These are phyloP conservation scores for Scolopax rusticola DNA, from an alignment of 2,797 vertebrate species.

Conservation along the genomic window DNA sequence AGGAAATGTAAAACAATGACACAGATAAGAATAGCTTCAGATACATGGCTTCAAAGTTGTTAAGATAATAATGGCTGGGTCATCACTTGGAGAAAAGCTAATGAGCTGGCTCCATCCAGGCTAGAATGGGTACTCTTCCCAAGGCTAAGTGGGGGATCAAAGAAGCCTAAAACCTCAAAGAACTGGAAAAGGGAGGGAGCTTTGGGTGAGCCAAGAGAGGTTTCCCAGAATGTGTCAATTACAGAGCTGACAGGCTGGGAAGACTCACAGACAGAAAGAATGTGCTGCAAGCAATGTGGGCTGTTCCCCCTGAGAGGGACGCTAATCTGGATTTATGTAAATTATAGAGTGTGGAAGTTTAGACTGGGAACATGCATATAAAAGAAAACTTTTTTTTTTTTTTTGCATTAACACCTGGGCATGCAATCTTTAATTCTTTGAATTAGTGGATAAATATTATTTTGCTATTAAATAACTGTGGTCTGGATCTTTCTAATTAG, in stretches of 20 bases:
- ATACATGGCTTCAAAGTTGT: constrained; percentile 20
- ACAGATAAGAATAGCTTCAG: constrained; percentile 42
- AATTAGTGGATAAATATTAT: neutral
- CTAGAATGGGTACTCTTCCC: neutral
- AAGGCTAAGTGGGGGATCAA: constrained; percentile 44
- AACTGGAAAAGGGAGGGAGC: neutral
- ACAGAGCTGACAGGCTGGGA: constrained; percentile 17
- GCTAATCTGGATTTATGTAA: neutral
- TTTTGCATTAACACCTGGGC: neutral
- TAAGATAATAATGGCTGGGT: neutral
- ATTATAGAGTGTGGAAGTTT: neutral
- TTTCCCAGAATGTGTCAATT: constrained; percentile 50
- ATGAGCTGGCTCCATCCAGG: constrained; percentile 24
- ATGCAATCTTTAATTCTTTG: neutral
- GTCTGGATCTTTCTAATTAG: neutral
- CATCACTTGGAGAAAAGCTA: neutral
- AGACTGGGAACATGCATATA: neutral
- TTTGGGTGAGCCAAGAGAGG: neutral
- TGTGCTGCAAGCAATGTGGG: neutral
- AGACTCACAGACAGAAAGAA: neutral
- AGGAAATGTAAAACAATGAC: constrained; percentile 43
- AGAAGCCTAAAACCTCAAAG: constrained; percentile 41
- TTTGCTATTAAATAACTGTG: neutral
- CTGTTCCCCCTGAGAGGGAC: neutral
- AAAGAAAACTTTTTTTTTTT: neutral